Evolutionary conservation across 2,113 vertebrate species (phyloP).

Genomic region (Arenaria interpres): DNA sequence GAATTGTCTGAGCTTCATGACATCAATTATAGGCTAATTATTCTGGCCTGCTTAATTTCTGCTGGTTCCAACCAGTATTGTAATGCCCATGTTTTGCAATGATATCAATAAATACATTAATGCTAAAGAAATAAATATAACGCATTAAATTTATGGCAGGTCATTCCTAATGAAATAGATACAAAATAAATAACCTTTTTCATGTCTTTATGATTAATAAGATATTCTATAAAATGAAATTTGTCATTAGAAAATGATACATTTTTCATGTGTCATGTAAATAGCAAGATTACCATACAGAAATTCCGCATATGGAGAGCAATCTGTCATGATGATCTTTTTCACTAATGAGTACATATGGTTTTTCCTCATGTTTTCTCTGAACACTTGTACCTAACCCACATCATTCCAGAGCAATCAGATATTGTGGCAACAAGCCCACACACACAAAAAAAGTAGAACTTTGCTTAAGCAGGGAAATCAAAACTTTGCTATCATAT

Average conservation of each 20-base stretch:
- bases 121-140: neutral
- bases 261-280: slow-evolving; percentile 26
- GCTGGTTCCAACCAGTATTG: neutral
- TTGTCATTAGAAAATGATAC: slow-evolving; percentile 23
- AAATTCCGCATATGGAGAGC: slow-evolving; percentile 42
- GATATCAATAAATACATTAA: neutral
- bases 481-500: neutral
- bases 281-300: slow-evolving; percentile 1
- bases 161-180: neutral
- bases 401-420: slow-evolving; percentile 43
- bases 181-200: neutral
- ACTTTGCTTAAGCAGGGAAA: neutral
- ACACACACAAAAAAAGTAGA: neutral
- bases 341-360: slow-evolving; percentile 59
- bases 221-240: neutral
- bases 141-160: neutral
- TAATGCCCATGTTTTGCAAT: neutral
- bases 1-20: neutral
- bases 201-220: neutral
- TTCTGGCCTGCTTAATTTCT: neutral
- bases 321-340: slow-evolving; percentile 60
- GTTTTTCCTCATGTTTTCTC: slow-evolving; percentile 31
- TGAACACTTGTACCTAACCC: slow-evolving; percentile 44
- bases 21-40: neutral
- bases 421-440: slow-evolving; percentile 29